Evolutionary conservation across 2,888 invertebrate species (phyloP).

Genomic region (Drosophila suboccidentalis): DNA sequence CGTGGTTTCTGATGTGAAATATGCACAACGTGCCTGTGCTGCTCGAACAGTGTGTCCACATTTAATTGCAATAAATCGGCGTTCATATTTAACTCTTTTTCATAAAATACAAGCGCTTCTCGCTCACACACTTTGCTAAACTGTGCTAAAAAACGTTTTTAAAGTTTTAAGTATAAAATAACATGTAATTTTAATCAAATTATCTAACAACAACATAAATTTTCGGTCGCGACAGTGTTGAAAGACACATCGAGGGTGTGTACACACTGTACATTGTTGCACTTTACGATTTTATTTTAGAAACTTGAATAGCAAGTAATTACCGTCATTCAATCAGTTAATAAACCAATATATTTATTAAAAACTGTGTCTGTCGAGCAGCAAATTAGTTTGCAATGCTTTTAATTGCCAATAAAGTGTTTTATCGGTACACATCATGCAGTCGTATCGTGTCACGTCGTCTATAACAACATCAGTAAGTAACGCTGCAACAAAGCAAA

Average conservation of each 20-base stretch:
- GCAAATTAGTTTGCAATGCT: not conserved
- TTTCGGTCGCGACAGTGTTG: slow-evolving; percentile 28
- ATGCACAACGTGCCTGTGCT: too few relatives aligned
- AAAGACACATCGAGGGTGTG: slow-evolving; percentile 30
- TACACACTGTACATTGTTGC: slow-evolving; percentile 17
- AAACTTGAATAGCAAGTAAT: not conserved
- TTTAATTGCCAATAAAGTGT: not conserved
- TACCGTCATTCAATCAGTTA: not conserved
- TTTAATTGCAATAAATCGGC: too few relatives aligned
- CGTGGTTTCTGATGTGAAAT: too few relatives aligned
- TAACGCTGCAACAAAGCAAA: slow-evolving; percentile 80
- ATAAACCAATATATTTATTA: not conserved
- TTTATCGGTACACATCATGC: slow-evolving; percentile 39
- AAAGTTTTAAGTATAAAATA: not conserved
- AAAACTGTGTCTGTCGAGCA: too few relatives aligned
- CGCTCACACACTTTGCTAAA: too few relatives aligned
- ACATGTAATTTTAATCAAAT: not conserved
- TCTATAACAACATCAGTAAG: slow-evolving; percentile 55
- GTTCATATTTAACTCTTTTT: too few relatives aligned
- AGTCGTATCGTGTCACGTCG: slow-evolving; percentile 52
- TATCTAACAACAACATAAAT: not conserved
- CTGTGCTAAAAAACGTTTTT: too few relatives aligned
- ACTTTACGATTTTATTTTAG: slow-evolving; percentile 4
- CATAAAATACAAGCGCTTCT: too few relatives aligned
- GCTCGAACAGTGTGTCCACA: too few relatives aligned